Conservation (phyloP, 2,797 vertebrate species). For the Heliangelus exortis region DNA sequence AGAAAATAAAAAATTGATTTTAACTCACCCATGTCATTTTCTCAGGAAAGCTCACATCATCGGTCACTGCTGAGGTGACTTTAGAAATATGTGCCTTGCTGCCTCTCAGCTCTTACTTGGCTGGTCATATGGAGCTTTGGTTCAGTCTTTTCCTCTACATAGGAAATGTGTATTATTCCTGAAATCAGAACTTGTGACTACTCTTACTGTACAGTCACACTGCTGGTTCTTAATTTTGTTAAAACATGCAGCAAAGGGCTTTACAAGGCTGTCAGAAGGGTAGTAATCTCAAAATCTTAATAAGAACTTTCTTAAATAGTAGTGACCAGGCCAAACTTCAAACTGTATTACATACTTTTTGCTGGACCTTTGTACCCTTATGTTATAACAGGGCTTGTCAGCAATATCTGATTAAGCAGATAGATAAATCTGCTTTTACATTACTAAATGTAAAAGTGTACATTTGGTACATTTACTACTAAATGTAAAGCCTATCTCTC, state of each 20-base stretch:
- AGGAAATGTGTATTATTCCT: background rate
- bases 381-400: background rate
- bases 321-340: background rate
- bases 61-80: background rate
- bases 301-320: background rate
- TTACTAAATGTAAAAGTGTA: too few species aligned
- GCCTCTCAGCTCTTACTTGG: background rate
- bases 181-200: background rate
- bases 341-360: background rate
- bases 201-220: background rate
- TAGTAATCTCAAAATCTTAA: background rate
- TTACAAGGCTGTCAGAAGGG: background rate
- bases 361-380: background rate
- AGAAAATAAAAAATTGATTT: background rate
- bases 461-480: too few species aligned
- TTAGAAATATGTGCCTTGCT: background rate
- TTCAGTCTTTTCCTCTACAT: background rate
- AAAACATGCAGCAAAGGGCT: background rate
- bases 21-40: background rate
- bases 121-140: fast-evolving
- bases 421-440: too few species aligned
- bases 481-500: background rate
- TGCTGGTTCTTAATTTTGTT: background rate
- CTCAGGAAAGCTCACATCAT: background rate
- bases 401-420: background rate